A percentile compares a stretch with the other conserved stretches of the same genome.
Conservation (phyloP, 2,113 vertebrate species). For the Crypturellus undulatus region DNA sequence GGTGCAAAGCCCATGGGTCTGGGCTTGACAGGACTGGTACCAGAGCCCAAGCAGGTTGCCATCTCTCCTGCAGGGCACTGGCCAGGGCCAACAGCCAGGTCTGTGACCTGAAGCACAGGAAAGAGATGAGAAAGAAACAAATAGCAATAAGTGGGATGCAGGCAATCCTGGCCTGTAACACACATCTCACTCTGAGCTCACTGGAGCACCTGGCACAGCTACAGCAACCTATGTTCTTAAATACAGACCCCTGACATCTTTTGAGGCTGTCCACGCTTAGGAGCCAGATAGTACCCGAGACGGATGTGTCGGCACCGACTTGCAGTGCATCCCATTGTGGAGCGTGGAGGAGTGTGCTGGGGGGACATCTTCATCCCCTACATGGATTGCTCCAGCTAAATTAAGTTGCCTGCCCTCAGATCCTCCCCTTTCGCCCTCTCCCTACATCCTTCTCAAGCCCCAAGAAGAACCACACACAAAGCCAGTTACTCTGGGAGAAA, state of each 20-base stretch:
- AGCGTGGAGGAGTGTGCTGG: neutral
- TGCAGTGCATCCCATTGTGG: neutral
- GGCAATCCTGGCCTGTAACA: neutral
- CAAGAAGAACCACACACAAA: neutral
- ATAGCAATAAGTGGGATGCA: neutral
- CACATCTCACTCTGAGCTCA: neutral
- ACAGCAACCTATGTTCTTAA: too few species aligned
- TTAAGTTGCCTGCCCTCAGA: neutral
- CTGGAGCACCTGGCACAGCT: neutral
- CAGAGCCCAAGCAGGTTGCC: neutral
- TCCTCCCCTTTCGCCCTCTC: neutral
- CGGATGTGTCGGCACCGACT: accelerated
- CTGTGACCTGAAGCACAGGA: neutral
- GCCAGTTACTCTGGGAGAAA: neutral
- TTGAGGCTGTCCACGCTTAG: neutral
- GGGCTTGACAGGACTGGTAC: neutral
- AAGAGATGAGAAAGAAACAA: neutral
- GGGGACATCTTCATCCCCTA: neutral
- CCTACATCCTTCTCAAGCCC: neutral
- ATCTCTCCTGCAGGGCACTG: neutral
- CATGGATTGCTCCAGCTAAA: neutral
- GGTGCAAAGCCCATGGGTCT: neutral
- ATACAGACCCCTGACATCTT: neutral
- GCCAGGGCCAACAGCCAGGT: neutral
- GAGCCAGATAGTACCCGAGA: neutral